Percentiles rank a stretch among this genome's conserved stretches.
These are phyloP conservation scores for Platorchestia sp. DNA, from an alignment of 1,140 invertebrate species.

Conservation along the genomic window DNA sequence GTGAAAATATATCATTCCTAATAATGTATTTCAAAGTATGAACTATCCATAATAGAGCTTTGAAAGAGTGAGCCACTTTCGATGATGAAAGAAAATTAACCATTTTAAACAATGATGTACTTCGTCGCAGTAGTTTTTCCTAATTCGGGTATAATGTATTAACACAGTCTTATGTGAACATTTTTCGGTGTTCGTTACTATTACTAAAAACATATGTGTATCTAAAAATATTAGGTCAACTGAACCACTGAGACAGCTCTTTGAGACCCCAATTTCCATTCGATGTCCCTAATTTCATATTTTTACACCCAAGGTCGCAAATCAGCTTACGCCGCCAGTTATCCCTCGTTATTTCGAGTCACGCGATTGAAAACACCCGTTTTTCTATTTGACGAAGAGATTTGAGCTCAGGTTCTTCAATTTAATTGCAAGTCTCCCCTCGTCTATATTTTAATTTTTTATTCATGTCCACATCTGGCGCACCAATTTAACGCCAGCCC, in stretches of 20 bases:
- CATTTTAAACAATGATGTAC: too few species aligned
- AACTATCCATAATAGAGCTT: too few species aligned
- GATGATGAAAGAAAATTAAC: too few species aligned
- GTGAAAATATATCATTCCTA: too few species aligned
- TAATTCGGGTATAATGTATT: not conserved
- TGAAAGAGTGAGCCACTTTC: too few species aligned
- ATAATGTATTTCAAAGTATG: too few species aligned
- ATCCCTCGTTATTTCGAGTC: not conserved
- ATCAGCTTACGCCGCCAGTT: not conserved
- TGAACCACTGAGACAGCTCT: not conserved
- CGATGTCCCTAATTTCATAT: not conserved
- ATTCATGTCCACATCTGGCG: not conserved
- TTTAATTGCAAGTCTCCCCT: conserved; percentile 7
- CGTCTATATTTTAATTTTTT: not conserved
- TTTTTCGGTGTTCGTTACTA: not conserved
- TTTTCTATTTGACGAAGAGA: not conserved
- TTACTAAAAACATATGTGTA: not conserved
- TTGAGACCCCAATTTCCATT: not conserved
- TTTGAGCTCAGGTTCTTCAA: not conserved
- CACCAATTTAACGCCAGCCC: not conserved
- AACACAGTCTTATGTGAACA: too few species aligned
- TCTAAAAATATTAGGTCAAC: not conserved
- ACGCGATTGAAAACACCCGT: not conserved
- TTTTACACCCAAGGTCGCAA: not conserved
- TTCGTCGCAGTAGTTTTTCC: not conserved